Base-by-base conservation (phyloP, 1,140 invertebrate genomes). In the Temnothorax longispinosus region DNA sequence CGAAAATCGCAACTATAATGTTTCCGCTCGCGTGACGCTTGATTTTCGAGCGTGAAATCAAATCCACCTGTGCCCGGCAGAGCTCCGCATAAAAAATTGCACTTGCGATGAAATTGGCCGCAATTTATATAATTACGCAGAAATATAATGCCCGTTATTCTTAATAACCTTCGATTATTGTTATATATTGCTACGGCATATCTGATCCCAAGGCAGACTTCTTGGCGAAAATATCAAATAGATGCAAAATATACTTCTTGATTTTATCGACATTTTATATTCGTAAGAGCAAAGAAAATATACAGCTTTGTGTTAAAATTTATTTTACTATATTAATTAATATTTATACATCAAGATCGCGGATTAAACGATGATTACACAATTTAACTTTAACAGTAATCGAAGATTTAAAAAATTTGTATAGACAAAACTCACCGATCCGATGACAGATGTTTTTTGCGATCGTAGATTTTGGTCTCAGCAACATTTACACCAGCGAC, bases 381-480 rank as follows among this genome's bases (percentile, higher is more conserved):
- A 1, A 67, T 69, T 15, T 65, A 67, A 15, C 44, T 38, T 56
- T 52, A 21, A 81, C 8, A 58, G 21, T 6, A 69, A 18, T 69
- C 35, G 21, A 81, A 47, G 15, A 7, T 58, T 69, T 7, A 47
- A 27, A 35, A 18, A 44, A 11, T 41, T 71, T 54, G 21, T 27
- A 4, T 54, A 44, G 15, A 56, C 4, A 62, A 44, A 56, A 75
- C 80, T 75, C 32, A 75, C 80, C 54, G 41, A 21, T 67, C 1
- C 4, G 1, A 11, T 65, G 54, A 60, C 54, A n/a, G 35, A 56
- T 67, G 58, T 60, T 35, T 75, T 54, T 27, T 58, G 65, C 62
- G 90, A 92, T 74, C 0, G n/a, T 91, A 97, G 97, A 98, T 95
- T 97, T 97, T 94, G 97, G 97, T 21, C 92, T 98, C 65, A 97